Base-by-base conservation (phyloP, 2,888 invertebrate genomes). In the Ectropis crepuscularia region DNA sequence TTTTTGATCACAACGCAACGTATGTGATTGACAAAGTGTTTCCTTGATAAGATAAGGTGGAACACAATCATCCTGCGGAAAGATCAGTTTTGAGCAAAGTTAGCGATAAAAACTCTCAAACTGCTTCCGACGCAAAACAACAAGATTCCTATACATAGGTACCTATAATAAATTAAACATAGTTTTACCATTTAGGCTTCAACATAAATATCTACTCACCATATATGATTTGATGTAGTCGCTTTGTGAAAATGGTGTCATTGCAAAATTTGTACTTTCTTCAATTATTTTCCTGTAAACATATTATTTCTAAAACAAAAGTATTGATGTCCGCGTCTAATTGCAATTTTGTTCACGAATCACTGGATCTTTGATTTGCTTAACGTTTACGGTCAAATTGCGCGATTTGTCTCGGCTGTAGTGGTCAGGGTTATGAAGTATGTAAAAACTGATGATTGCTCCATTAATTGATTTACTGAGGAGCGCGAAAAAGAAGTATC, bases 341-440 rank as follows among this genome's bases (percentile, higher is more conserved):
- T 69, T 66, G 59, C 28, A 62, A 67, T 61, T 61, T 45, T 42
- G 65, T 66, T 66, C 58, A 61, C 60, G 63, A 72, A 69, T 76
- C 68, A 66, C 58, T 61, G 65, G 61, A 67, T 67, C 53, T 63
- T 61, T 61, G 60, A 68, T 72, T 74, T 66, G 65, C 69, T 62
- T 73, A 74, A 69, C 43, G 68, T 72, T 74, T 67, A 77, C 72
- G 74, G 77, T 75, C 67, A 68, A 74, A 76, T 77, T 72, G 63
- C 45, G 63, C 59, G 61, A 83, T 83, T 83, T 36, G 80, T 76
- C 73, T 65, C 73, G 72, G 73, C 62, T 67, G 39, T 66, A 73
- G 68, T 73, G 78, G 80, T 79, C 82, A 84, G 72, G 82, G 82
- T 73, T 78, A 73, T 50, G 65, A 58, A 71, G 67, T 72, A 69